Evolutionary conservation across 2,888 invertebrate genomes (phyloP).

Genomic region (Protophormia terraenovae): DNA sequence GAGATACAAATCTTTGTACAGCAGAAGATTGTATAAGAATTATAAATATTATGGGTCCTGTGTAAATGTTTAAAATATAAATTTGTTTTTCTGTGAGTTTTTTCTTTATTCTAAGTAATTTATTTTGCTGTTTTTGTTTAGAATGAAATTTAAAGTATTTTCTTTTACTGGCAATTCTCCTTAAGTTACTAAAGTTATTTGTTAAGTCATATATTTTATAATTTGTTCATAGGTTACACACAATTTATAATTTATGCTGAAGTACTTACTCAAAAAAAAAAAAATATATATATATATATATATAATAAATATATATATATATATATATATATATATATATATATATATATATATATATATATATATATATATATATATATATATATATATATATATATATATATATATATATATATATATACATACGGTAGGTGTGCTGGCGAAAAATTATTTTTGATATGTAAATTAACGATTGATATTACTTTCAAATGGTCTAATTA

Average conservation of each 20-base stretch:
- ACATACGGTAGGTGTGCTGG: too few species aligned
- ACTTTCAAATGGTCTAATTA: too few species aligned
- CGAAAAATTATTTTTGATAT: too few species aligned
- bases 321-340: too few species aligned
- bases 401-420: too few species aligned
- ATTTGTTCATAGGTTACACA: not conserved
- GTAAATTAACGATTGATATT: too few species aligned
- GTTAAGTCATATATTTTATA: not conserved
- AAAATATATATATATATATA: too few species aligned
- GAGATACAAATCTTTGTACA: not conserved
- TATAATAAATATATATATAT: too few species aligned
- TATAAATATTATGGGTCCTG: not conserved
- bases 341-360: too few species aligned
- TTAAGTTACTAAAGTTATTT: not conserved
- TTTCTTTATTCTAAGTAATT: not conserved
- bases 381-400: too few species aligned
- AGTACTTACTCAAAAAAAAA: too few species aligned
- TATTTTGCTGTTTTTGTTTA: constrained; percentile 8
- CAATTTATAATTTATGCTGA: not conserved
- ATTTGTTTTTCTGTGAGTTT: not conserved
- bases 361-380: too few species aligned
- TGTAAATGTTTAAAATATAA: not conserved
- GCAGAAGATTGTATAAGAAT: not conserved
- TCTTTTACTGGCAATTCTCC: constrained; percentile 2
- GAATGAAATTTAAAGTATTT: constrained; percentile 30